Evolutionary conservation across 2,113 vertebrate genomes (phyloP).

Genomic region (Carlito syrichta): DNA sequence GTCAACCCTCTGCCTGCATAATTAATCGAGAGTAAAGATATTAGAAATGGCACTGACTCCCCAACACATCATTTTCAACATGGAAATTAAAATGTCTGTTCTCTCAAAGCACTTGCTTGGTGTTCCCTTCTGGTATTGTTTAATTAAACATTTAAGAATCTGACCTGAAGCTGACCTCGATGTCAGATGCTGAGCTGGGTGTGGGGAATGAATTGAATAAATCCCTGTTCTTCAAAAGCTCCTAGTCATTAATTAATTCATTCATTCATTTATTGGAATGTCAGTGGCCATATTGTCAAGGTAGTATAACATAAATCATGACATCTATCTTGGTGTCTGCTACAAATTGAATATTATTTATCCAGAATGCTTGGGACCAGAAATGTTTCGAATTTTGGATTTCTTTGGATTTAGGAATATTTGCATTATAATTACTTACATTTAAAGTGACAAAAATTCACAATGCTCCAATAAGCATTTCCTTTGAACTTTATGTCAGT

Average conservation of each 20-base stretch:
- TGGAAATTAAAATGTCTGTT: background rate
- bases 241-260: accelerated
- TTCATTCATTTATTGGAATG: background rate
- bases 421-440: background rate
- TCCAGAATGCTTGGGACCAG: no score
- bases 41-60: no score
- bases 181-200: no score
- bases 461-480: no score
- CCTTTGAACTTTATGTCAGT: background rate
- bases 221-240: background rate
- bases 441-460: background rate
- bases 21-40: background rate
- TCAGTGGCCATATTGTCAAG: accelerated
- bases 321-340: background rate
- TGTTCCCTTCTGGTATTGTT: background rate
- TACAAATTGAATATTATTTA: background rate
- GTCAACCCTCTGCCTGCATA: accelerated
- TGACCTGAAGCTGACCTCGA: background rate
- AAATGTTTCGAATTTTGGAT: background rate
- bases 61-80: background rate
- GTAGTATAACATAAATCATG: accelerated
- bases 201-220: no score
- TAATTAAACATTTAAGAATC: background rate
- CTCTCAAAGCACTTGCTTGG: background rate
- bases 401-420: background rate